phyloP scores from a whole-genome alignment of 2,797 vertebrate genomes.

The Lerista edwardsae region DNA sequence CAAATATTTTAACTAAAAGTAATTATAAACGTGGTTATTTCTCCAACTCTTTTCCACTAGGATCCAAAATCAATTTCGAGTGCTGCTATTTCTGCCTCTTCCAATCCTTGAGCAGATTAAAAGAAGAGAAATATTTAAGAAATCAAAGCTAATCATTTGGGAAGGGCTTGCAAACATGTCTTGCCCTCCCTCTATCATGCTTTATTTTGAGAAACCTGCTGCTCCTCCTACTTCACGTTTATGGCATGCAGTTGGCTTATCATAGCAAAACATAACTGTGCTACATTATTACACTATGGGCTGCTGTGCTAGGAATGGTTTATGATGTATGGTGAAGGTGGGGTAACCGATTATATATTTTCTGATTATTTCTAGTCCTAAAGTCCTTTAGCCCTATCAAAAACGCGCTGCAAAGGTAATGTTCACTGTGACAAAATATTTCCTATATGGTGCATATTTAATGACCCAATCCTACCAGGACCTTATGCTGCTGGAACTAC shows the following conservation, averaged over 20 bases:
- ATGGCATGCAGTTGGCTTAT: neutral
- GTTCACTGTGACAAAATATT: neutral
- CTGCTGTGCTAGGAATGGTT: neutral
- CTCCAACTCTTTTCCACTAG: fast-evolving
- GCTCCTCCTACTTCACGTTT: neutral
- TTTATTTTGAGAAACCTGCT: neutral
- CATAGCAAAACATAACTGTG: neutral
- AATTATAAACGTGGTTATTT: neutral
- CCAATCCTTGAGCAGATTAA: neutral
- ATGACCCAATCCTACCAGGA: no score
- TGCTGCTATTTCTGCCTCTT: neutral
- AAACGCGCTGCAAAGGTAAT: neutral
- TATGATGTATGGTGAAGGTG: neutral
- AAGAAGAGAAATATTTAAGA: neutral
- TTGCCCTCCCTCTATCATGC: neutral
- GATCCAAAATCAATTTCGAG: neutral
- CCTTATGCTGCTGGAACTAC: no score
- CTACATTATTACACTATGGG: neutral
- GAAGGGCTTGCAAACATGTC: neutral
- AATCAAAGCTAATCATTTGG: neutral
- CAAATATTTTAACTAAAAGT: neutral
- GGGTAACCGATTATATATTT: neutral
- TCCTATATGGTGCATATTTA: neutral
- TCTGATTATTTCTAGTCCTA: neutral
- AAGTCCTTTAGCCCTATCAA: neutral